Evolutionary conservation across 2,888 invertebrate species (phyloP).

Genomic region (Chydorus sphaericus): DNA sequence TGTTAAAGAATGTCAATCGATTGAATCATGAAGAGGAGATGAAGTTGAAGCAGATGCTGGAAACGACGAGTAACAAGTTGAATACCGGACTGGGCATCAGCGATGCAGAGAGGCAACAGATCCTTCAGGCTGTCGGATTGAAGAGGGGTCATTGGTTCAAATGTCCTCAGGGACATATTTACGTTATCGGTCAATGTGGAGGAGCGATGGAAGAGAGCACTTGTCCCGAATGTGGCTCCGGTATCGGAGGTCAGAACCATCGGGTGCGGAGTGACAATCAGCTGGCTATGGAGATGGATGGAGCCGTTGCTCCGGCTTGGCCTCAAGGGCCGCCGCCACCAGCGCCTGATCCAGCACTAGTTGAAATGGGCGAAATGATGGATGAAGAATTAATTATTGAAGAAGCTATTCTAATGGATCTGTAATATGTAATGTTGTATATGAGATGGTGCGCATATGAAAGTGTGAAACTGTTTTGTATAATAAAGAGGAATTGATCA

Average conservation of each 20-base stretch:
- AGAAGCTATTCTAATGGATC: too few relatives aligned
- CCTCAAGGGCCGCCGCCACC: too few relatives aligned
- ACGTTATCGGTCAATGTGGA: slow-evolving; percentile 50
- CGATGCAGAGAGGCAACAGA: slow-evolving; percentile 35
- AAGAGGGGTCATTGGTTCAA: slow-evolving; percentile 51
- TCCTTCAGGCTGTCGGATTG: slow-evolving; percentile 41
- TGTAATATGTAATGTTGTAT: too few relatives aligned
- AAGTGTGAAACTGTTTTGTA: too few relatives aligned
- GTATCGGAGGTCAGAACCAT: slow-evolving; percentile 41
- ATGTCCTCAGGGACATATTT: slow-evolving; percentile 52
- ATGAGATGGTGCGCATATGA: too few relatives aligned
- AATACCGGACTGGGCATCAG: slow-evolving; percentile 24
- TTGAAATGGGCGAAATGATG: too few relatives aligned
- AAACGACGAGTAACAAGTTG: slow-evolving; percentile 14
- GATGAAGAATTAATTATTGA: too few relatives aligned
- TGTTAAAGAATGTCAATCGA: neutral
- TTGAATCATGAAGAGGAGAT: neutral
- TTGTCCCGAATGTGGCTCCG: slow-evolving; percentile 42
- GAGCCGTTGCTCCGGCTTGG: slow-evolving; percentile 23
- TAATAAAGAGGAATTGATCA: too few relatives aligned
- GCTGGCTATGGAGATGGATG: slow-evolving; percentile 31
- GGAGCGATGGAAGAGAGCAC: slow-evolving; percentile 39
- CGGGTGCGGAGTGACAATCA: slow-evolving; percentile 32
- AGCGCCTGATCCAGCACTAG: too few relatives aligned
- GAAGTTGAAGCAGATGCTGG: neutral